These are phyloP conservation scores for Leistus spinibarbis DNA, from an alignment of 2,888 invertebrate genomes.

Conservation along the genomic window DNA sequence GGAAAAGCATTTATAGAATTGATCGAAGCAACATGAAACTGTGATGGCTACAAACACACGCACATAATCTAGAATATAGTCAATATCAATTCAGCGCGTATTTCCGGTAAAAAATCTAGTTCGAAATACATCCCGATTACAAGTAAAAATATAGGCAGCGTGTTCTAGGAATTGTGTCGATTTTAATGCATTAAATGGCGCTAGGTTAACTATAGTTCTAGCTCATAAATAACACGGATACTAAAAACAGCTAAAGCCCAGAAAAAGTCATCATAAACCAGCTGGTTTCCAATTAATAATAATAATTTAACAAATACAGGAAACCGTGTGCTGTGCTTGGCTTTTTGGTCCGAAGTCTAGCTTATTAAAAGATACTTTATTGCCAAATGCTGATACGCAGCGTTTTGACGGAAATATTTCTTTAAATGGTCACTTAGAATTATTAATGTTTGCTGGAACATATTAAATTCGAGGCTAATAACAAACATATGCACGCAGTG, in stretches of 20 bases:
- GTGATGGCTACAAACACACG: too few species aligned
- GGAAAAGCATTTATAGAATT: not conserved
- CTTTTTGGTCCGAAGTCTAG: not conserved
- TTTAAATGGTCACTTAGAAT: constrained; percentile 19
- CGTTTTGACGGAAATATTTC: constrained; percentile 18
- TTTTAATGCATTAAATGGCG: not conserved
- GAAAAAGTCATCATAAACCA: not conserved
- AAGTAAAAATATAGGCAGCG: too few species aligned
- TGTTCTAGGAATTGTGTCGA: not conserved
- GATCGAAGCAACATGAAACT: too few species aligned
- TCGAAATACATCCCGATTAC: too few species aligned
- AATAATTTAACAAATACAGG: constrained; percentile 16
- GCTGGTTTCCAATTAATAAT: constrained; percentile 16
- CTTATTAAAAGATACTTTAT: constrained; percentile 14
- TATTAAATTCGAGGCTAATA: not conserved
- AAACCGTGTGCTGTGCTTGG: not conserved
- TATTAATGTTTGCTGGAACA: constrained; percentile 10
- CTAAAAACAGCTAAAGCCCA: not conserved
- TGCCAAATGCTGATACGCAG: constrained; percentile 1
- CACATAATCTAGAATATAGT: too few species aligned
- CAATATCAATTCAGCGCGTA: too few species aligned
- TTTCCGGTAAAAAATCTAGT: too few species aligned
- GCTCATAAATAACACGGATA: not conserved
- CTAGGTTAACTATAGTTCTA: not conserved
- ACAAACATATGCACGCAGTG: not conserved